Percentiles rank a stretch among this genome's conserved stretches.
Evolutionary conservation across 2,113 vertebrate genomes (phyloP).

Genomic region (Bostrychus sinensis): DNA sequence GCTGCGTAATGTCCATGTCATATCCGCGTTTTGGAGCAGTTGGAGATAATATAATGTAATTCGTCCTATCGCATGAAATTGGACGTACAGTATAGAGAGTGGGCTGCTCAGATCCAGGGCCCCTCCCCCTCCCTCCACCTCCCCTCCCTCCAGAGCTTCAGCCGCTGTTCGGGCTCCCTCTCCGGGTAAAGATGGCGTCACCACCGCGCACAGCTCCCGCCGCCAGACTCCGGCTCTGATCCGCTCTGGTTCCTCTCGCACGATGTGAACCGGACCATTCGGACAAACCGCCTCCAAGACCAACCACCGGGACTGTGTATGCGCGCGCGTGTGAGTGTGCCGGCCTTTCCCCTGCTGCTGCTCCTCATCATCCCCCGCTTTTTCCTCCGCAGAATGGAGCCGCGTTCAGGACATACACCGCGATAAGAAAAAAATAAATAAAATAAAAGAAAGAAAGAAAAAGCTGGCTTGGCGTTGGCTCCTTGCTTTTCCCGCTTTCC

Average conservation of each 20-base stretch:
- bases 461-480: background rate
- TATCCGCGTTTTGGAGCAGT: background rate
- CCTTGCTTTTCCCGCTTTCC: background rate
- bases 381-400: slow-evolving; percentile 30
- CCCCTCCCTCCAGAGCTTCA: slow-evolving; percentile 35
- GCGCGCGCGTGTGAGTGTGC: background rate
- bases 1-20: background rate
- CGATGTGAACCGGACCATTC: slow-evolving; percentile 13
- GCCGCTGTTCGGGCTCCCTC: slow-evolving; percentile 41
- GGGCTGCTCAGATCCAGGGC: slow-evolving; percentile 12
- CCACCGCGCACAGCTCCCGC: slow-evolving; percentile 82
- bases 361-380: slow-evolving; percentile 6
- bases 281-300: background rate
- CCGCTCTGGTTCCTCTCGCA: background rate
- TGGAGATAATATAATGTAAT: background rate
- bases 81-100: slow-evolving; percentile 10
- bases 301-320: slow-evolving; percentile 1
- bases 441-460: no score
- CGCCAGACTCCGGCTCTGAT: background rate
- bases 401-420: slow-evolving; percentile 15
- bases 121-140: slow-evolving; percentile 21
- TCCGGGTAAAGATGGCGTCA: slow-evolving; percentile 80
- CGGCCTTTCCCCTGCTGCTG: background rate
- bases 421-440: background rate
- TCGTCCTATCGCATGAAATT: background rate